A percentile compares a stretch with the other conserved stretches of the same genome.
These are phyloP conservation scores for Silurus lanzhouensis DNA, from an alignment of 2,797 vertebrate species.

Conservation along the genomic window DNA sequence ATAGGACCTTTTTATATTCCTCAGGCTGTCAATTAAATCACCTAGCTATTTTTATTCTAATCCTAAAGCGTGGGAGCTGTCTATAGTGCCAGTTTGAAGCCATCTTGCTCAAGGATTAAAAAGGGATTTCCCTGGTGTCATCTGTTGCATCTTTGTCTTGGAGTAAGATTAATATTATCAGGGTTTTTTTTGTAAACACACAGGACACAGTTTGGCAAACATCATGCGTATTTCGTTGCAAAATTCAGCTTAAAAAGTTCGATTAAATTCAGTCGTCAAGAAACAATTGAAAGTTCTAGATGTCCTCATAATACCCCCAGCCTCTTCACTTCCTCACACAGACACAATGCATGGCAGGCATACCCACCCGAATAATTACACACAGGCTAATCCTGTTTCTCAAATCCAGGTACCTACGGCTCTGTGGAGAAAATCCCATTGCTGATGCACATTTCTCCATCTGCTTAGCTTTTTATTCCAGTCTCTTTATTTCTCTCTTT, in stretches of 20 bases:
- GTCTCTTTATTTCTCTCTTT: conserved; percentile 6
- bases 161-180: background rate
- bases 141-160: conserved; percentile 18
- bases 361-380: conserved; percentile 73
- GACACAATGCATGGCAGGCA: conserved; percentile 50
- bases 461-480: conserved; percentile 49
- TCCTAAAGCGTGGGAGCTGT: background rate
- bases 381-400: conserved; percentile 78
- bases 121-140: conserved; percentile 31
- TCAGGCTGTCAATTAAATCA: conserved; percentile 25
- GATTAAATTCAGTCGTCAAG: conserved; percentile 47
- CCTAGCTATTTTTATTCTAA: conserved; percentile 7
- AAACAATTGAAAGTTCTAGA: conserved; percentile 55
- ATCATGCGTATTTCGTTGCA: conserved; percentile 64
- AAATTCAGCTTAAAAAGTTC: background rate
- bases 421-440: conserved; percentile 75
- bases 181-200: conserved; percentile 8
- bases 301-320: conserved; percentile 18
- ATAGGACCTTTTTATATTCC: conserved; percentile 3
- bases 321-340: conserved; percentile 47
- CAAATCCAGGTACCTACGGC: conserved; percentile 75
- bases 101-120: conserved; percentile 18
- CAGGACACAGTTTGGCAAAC: conserved; percentile 11
- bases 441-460: conserved; percentile 69
- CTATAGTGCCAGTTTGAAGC: conserved; percentile 11